Conservation (phyloP, 2,797 vertebrate genomes). For the Mergus octosetaceus region DNA sequence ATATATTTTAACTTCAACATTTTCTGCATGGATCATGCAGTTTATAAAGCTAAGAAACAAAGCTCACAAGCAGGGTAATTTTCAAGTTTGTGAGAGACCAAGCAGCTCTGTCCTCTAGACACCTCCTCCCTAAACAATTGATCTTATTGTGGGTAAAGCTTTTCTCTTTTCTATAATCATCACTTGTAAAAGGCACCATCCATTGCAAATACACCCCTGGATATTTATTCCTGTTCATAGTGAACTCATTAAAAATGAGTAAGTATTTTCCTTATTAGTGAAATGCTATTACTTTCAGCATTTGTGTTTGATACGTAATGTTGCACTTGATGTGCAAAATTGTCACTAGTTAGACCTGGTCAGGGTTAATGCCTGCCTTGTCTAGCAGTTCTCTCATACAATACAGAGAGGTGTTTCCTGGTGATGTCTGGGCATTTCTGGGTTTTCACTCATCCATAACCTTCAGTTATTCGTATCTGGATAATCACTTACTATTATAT, state of each 20-base stretch:
- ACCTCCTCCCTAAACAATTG: neutral
- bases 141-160: neutral
- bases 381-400: neutral
- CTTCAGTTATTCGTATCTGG: neutral
- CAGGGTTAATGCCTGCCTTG: neutral
- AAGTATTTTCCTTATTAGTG: neutral
- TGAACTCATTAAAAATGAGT: neutral
- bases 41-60: neutral
- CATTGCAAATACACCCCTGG: neutral
- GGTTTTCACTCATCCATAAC: neutral
- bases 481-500: neutral
- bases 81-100: neutral
- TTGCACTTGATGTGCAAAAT: neutral
- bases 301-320: neutral
- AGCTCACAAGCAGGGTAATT: neutral
- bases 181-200: neutral
- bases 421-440: neutral
- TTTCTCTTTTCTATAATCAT: neutral
- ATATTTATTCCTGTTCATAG: neutral
- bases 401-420: neutral
- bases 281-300: neutral
- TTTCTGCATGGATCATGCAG: neutral
- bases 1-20: neutral
- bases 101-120: neutral
- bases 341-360: rapidly evolving